phyloP scores from a whole-genome alignment of 2,113 vertebrate species.

The Anarhynchus alexandrinus region DNA sequence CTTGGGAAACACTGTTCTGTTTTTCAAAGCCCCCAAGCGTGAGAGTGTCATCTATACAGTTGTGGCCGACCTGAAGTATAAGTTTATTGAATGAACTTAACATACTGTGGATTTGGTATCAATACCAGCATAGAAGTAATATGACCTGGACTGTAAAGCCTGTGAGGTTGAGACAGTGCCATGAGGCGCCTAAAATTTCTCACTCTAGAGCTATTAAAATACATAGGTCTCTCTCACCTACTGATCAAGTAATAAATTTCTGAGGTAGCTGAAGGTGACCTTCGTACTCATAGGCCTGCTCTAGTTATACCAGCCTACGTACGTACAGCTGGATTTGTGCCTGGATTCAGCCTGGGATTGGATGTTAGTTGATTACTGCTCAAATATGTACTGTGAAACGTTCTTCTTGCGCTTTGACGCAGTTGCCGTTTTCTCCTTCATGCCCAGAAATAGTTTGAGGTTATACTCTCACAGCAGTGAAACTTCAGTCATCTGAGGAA shows the following conservation, averaged over 20 bases:
- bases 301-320: background rate
- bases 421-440: background rate
- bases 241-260: background rate
- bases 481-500: background rate
- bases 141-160: background rate
- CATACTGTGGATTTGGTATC: background rate
- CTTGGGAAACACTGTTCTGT: rapidly evolving
- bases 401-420: rapidly evolving
- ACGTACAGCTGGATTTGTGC: background rate
- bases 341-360: background rate
- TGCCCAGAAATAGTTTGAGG: background rate
- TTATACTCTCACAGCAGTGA: background rate
- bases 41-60: background rate
- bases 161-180: background rate
- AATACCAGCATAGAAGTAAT: background rate
- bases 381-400: background rate
- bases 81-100: background rate
- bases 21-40: background rate
- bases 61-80: background rate
- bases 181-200: background rate
- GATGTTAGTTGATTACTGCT: background rate
- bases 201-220: background rate
- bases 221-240: background rate
- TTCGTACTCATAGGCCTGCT: background rate
- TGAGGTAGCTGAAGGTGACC: background rate